phyloP scores from a whole-genome alignment of 2,888 invertebrate genomes.

The Alitta virens region DNA sequence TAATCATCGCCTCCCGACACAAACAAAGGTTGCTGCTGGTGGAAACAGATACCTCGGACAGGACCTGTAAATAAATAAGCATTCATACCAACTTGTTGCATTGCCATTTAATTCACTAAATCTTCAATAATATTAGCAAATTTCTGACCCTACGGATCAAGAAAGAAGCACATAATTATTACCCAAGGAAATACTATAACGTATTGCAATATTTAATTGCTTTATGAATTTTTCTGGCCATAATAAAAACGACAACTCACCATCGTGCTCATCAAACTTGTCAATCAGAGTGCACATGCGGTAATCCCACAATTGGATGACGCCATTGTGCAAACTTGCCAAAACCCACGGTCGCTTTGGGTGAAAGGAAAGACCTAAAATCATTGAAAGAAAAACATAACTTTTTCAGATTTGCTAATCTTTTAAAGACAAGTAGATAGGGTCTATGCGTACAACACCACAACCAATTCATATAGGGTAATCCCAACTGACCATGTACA shows the following conservation, averaged over 20 bases:
- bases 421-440: too few species aligned
- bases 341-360: slow-evolving; percentile 98
- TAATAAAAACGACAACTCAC: slow-evolving; percentile 31
- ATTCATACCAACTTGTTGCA: too few species aligned
- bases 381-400: too few species aligned
- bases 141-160: too few species aligned
- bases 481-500: too few species aligned
- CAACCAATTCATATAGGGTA: too few species aligned
- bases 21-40: slow-evolving; percentile 95
- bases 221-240: not conserved
- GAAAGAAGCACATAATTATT: not conserved
- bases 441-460: too few species aligned
- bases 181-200: not conserved
- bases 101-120: too few species aligned
- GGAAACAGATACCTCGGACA: slow-evolving; percentile 96
- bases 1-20: slow-evolving; percentile 99
- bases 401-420: too few species aligned
- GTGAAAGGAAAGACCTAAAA: slow-evolving; percentile 83
- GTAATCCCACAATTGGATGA: slow-evolving; percentile 99
- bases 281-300: slow-evolving; percentile 98
- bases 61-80: slow-evolving; percentile 66
- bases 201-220: not conserved
- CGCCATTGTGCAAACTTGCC: slow-evolving; percentile 90
- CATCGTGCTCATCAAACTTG: slow-evolving; percentile 99
- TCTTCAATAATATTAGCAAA: too few species aligned